A percentile compares a stretch with the other conserved stretches of the same genome.
phyloP scores from a whole-genome alignment of 1,140 invertebrate genomes.

The Magallana angulata region DNA sequence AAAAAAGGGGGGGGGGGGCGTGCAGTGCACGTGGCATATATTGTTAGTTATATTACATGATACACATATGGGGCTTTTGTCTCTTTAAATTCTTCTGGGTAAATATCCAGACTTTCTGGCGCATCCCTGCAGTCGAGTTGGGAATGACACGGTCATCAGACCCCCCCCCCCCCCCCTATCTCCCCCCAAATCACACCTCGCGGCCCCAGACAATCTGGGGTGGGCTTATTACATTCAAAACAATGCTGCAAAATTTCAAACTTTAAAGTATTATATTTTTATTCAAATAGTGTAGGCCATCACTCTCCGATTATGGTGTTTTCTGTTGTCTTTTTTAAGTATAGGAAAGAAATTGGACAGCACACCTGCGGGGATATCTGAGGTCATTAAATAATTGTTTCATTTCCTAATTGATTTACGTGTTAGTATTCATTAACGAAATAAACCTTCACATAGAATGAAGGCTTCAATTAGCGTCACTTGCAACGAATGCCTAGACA shows the following conservation, averaged over 20 bases:
- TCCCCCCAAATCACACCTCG: background rate
- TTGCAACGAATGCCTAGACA: background rate
- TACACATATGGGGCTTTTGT: background rate
- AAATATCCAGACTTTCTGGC: constrained; percentile 14
- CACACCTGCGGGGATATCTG: no score
- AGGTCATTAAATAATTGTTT: no score
- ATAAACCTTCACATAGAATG: background rate
- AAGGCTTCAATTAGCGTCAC: constrained; percentile 13
- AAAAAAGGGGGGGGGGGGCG: no score
- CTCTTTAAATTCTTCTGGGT: background rate
- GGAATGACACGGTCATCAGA: background rate
- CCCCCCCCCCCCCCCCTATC: background rate
- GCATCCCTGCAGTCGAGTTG: background rate
- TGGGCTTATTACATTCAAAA: no score
- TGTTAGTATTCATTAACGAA: background rate
- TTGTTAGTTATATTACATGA: background rate
- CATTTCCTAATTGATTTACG: no score
- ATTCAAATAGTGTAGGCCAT: no score
- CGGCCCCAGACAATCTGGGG: background rate
- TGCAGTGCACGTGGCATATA: no score
- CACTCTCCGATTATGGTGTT: no score
- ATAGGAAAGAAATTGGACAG: no score
- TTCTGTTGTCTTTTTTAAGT: no score
- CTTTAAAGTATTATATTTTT: no score
- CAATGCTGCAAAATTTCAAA: no score